These are phyloP conservation scores for Mugil cephalus DNA, from an alignment of 2,113 vertebrate species.

Conservation along the genomic window DNA sequence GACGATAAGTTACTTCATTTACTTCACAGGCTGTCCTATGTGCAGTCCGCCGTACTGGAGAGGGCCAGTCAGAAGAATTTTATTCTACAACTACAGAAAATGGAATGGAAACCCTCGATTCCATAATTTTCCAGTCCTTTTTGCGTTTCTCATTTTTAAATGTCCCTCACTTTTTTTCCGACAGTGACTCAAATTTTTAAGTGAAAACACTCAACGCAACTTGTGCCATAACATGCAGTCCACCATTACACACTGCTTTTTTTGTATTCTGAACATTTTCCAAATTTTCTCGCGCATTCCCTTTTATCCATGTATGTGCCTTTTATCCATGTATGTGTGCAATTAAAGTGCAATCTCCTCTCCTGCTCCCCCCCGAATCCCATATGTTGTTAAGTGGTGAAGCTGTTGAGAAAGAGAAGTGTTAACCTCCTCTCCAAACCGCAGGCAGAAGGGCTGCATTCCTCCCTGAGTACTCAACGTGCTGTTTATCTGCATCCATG, in stretches of 20 bases:
- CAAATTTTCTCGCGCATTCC: conserved; percentile 61
- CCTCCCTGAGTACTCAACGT: conserved; percentile 80
- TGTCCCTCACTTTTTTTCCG: neutral
- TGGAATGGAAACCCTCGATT: neutral
- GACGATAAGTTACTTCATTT: conserved; percentile 47
- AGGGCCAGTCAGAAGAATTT: conserved; percentile 5
- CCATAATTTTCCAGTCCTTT: conserved; percentile 48
- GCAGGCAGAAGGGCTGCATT: conserved; percentile 82
- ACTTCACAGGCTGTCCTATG: conserved; percentile 27
- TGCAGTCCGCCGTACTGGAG: conserved; percentile 15
- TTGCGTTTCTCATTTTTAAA: conserved; percentile 30
- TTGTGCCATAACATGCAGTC: conserved; percentile 52
- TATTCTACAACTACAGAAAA: neutral
- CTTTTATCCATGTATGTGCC: conserved; percentile 71
- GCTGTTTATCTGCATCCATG: conserved; percentile 83
- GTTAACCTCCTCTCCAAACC: conserved; percentile 83
- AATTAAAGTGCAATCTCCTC: conserved; percentile 77
- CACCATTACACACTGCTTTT: conserved; percentile 21
- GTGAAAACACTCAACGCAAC: conserved; percentile 57
- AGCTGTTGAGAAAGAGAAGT: conserved; percentile 82
- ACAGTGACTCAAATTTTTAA: conserved; percentile 39
- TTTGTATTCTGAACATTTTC: conserved; percentile 32
- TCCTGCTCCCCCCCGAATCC: conserved; percentile 51
- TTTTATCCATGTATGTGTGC: conserved; percentile 72
- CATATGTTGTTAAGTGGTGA: conserved; percentile 77